Evolutionary conservation across 1,140 invertebrate species (phyloP).

Genomic region (Heliconius nattereri): DNA sequence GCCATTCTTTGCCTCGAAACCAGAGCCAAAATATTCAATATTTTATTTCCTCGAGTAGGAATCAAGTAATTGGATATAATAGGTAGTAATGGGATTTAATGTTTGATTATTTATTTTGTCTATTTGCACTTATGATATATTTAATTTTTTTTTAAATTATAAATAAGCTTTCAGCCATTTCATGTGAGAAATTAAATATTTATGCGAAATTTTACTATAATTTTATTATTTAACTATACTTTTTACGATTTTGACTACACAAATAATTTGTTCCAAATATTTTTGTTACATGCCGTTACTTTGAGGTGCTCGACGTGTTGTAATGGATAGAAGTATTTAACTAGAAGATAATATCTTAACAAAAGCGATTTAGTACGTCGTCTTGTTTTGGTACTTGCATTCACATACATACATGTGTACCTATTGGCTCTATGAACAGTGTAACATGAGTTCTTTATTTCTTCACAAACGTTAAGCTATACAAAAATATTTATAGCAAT

Average conservation of each 20-base stretch:
- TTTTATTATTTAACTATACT: too few relatives aligned
- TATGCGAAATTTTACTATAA: too few relatives aligned
- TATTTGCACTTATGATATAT: too few relatives aligned
- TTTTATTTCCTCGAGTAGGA: too few relatives aligned
- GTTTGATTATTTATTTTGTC: too few relatives aligned
- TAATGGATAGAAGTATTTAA: constrained; percentile 79
- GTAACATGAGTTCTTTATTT: constrained; percentile 38
- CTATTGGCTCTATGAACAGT: constrained; percentile 63
- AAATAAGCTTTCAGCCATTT: too few relatives aligned
- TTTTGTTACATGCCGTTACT: constrained; percentile 49
- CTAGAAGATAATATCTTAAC: constrained; percentile 77
- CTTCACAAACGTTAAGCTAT: not conserved
- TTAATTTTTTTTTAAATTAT: too few relatives aligned
- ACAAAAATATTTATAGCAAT: constrained; percentile 20
- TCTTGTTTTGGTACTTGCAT: constrained; percentile 74
- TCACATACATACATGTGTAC: constrained; percentile 48
- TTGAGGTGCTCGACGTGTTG: constrained; percentile 66
- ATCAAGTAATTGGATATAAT: too few relatives aligned
- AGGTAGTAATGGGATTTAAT: too few relatives aligned
- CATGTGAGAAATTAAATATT: too few relatives aligned
- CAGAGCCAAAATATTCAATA: too few relatives aligned
- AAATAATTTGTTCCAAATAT: constrained; percentile 42
- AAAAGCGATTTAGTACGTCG: constrained; percentile 76
- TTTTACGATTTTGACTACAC: not conserved
- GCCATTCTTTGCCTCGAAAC: too few relatives aligned